Evolutionary conservation across 1,140 invertebrate species (phyloP), one percentile per base, ranked within the genome.

Genomic region (Sinella curviseta): DNA sequence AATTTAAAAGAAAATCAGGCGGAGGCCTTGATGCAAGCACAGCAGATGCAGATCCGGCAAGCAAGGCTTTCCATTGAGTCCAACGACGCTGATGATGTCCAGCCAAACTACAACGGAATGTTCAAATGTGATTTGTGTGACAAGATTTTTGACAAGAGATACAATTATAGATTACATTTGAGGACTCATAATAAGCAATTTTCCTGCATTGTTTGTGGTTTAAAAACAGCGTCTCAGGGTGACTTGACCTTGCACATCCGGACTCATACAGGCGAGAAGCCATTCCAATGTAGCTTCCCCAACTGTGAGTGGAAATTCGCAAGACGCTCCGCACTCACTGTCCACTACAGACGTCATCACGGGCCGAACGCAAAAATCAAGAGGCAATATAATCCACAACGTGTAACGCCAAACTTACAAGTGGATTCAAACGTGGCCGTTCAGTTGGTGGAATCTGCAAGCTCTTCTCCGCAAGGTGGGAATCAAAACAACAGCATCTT

Each of bases 81-180:
- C 8, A 65, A 12, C 24, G 57, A 26, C 57, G 57, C 16, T 4
- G 65, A 70, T 33, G 30, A 33, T 30, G 26, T 3, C 24, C 8
- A 60, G 57, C 57, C 57, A 30, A 75, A 48, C 31, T 54, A 75
- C 28, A 75, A 75, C 35, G 39, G 39, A 17, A 75, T 75, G 34
- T 75, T 39, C 28, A 54, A 30, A 26, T 75, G 74, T 30, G 36
- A 39, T 2, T 26, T 39, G 12, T 75, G 74, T 30, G 35, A 30
- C 36, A 48, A 48, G 39, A 26, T 48, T 1, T 48, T 75, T 16
- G 36, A 20, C 3, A 75, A 36, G 34, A 31, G 74, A 4, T 36
- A 54, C 74, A 54, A 48, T 75, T 75, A 48, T n/a, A 36, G 16
- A 4, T 35, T 75, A 1, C 74, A 75, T 30, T 39, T 75, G 36